Conservation (phyloP, 2,888 invertebrate genomes). For the Anoncus sp. region DNA sequence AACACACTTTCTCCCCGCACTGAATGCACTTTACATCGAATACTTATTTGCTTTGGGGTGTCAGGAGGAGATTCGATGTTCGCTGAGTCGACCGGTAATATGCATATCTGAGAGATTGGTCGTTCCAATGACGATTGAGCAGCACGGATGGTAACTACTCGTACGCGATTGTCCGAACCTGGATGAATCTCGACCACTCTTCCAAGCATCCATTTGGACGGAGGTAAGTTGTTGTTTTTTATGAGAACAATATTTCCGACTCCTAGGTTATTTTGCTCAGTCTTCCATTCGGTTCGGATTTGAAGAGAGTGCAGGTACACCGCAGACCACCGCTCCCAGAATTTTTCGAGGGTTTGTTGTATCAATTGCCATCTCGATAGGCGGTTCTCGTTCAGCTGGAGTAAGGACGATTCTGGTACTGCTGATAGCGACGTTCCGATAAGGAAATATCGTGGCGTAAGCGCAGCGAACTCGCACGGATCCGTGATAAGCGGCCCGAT, state of each 20-base stretch:
- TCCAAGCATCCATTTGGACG: background rate
- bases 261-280: background rate
- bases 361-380: constrained; percentile 22
- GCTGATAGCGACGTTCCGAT: constrained; percentile 35
- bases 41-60: no score
- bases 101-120: background rate
- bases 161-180: background rate
- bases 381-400: constrained; percentile 4
- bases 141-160: background rate
- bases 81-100: background rate
- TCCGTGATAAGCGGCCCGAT: constrained; percentile 53
- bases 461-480: constrained; percentile 49
- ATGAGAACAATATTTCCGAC: background rate
- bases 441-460: constrained; percentile 66
- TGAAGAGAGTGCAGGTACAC: background rate
- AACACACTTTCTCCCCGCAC: no score
- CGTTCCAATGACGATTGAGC: background rate
- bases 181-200: background rate
- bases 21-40: no score
- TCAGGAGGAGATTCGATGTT: no score
- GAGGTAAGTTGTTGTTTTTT: background rate
- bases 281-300: background rate
- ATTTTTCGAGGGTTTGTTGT: constrained; percentile 19
- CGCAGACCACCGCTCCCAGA: constrained; percentile 39
- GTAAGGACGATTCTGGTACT: constrained; percentile 46